Percentiles rank a stretch among this genome's conserved stretches.
phyloP scores from a whole-genome alignment of 2,888 invertebrate genomes.

The Nowickia ferox region DNA sequence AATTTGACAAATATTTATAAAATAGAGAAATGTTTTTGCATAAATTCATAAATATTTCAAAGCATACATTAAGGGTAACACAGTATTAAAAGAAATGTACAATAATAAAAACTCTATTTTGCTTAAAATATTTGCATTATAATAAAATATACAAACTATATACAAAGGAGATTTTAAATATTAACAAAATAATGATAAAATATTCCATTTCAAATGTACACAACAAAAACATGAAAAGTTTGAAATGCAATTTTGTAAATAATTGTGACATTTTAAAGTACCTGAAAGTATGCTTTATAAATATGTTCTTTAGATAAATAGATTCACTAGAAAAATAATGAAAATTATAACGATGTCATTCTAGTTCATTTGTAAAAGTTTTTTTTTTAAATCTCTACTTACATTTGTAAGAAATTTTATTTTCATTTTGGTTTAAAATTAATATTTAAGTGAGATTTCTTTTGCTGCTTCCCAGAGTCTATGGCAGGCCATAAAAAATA shows the following conservation, averaged over 20 bases:
- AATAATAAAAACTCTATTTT: not conserved
- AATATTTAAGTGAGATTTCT: constrained; percentile 22
- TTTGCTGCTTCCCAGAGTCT: not conserved
- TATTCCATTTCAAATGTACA: constrained; percentile 31
- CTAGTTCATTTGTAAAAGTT: not conserved
- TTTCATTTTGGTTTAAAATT: not conserved
- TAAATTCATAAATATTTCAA: constrained; percentile 59
- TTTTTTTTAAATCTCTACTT: not conserved
- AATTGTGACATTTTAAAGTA: constrained; percentile 4
- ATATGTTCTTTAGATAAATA: not conserved
- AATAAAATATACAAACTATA: not conserved
- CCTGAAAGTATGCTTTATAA: constrained; percentile 3
- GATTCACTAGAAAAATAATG: too few relatives aligned
- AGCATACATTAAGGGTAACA: constrained; percentile 38
- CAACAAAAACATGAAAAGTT: not conserved
- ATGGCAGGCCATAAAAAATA: constrained; percentile 16
- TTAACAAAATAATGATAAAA: constrained; percentile 47
- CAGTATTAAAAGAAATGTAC: not conserved
- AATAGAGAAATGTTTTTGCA: constrained; percentile 34
- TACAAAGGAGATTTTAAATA: constrained; percentile 47
- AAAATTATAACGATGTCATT: too few relatives aligned
- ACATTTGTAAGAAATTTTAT: not conserved
- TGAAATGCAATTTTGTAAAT: not conserved
- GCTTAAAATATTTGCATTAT: not conserved
- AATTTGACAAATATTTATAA: not conserved